phyloP scores from a whole-genome alignment of 2,797 vertebrate species.

The Acrossocheilus wenchowensis region DNA sequence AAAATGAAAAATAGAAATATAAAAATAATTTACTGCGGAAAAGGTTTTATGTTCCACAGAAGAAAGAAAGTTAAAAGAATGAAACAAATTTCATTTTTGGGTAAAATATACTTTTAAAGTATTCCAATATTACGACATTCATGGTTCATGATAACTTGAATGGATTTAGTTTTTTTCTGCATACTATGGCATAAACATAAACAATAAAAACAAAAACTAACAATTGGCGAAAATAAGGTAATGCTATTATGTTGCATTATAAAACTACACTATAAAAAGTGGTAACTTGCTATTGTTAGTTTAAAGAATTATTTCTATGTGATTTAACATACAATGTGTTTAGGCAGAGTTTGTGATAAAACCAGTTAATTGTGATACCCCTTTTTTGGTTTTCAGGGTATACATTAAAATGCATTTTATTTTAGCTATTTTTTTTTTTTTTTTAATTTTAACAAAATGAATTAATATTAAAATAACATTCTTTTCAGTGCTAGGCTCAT shows the following conservation, averaged over 20 bases:
- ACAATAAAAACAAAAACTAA: not conserved
- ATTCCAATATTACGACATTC: not conserved
- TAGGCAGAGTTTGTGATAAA: not conserved
- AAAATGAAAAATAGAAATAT: too few relatives aligned
- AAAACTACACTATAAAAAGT: not conserved
- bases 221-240: not conserved
- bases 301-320: not conserved
- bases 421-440: not conserved
- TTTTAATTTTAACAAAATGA: not conserved
- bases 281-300: not conserved
- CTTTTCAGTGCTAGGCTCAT: too few relatives aligned
- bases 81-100: not conserved
- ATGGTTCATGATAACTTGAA: not conserved
- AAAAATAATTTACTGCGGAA: too few relatives aligned
- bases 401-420: not conserved
- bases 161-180: not conserved
- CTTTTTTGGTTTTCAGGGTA: not conserved
- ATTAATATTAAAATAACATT: not conserved
- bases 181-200: not conserved
- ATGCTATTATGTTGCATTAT: not conserved
- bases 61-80: not conserved
- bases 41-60: not conserved
- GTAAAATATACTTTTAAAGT: not conserved
- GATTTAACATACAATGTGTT: not conserved
- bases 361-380: not conserved